Evolutionary conservation across 1,140 invertebrate genomes (phyloP).

Genomic region (Papilio aristodemus): DNA sequence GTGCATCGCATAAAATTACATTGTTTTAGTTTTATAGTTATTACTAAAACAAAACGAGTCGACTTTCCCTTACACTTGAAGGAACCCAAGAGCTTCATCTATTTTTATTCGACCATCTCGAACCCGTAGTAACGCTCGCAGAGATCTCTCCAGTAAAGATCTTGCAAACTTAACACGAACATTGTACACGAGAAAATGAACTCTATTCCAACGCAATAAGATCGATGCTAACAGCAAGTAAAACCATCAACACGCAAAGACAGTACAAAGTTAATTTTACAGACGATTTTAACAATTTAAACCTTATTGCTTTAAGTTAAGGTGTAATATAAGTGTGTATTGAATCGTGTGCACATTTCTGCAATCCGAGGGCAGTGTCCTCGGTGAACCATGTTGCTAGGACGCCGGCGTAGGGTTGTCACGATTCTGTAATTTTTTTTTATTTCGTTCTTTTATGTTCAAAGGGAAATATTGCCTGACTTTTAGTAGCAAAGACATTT

Average conservation of each 20-base stretch:
- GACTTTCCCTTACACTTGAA: slow-evolving; percentile 63
- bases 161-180: slow-evolving; percentile 43
- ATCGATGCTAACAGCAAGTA: slow-evolving; percentile 37
- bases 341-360: slow-evolving; percentile 49
- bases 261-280: slow-evolving; percentile 41
- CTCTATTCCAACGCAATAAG: slow-evolving; percentile 39
- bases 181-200: slow-evolving; percentile 37
- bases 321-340: slow-evolving; percentile 33
- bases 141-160: slow-evolving; percentile 62
- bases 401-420: slow-evolving; percentile 65
- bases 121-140: slow-evolving; percentile 68
- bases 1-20: slow-evolving; percentile 25
- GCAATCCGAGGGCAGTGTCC: slow-evolving; percentile 63
- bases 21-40: slow-evolving; percentile 32
- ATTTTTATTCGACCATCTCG: slow-evolving; percentile 61
- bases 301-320: slow-evolving; percentile 42
- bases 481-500: slow-evolving; percentile 27
- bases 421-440: slow-evolving; percentile 57
- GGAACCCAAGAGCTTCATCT: slow-evolving; percentile 66
- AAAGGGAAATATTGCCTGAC: slow-evolving; percentile 41
- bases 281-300: slow-evolving; percentile 39
- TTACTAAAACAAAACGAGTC: slow-evolving; percentile 58
- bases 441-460: slow-evolving; percentile 43
- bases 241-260: slow-evolving; percentile 41
- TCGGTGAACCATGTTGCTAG: slow-evolving; percentile 65